phyloP scores from a whole-genome alignment of 2,888 invertebrate species.

The Platycheirus albimanus region DNA sequence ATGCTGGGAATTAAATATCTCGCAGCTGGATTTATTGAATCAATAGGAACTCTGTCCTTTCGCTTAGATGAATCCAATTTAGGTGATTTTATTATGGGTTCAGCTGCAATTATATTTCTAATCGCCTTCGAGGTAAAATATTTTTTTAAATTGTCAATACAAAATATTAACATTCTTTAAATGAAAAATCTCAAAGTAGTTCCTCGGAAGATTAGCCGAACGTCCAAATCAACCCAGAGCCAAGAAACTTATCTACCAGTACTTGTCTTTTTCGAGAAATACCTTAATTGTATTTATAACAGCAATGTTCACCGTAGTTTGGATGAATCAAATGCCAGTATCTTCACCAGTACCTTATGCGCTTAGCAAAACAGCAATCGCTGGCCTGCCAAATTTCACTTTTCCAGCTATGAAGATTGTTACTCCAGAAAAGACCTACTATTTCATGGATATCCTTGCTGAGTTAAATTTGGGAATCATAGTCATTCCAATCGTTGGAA shows the following conservation, averaged over 20 bases:
- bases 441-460: slow-evolving; percentile 87
- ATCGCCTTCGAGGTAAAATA: slow-evolving; percentile 86
- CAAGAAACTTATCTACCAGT: slow-evolving; percentile 84
- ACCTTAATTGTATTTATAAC: slow-evolving; percentile 89
- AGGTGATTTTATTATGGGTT: slow-evolving; percentile 87
- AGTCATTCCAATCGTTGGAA: slow-evolving; percentile 92
- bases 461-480: slow-evolving; percentile 90
- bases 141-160: slow-evolving; percentile 75
- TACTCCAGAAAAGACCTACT: slow-evolving; percentile 84
- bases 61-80: slow-evolving; percentile 84
- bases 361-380: slow-evolving; percentile 83
- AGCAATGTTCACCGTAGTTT: slow-evolving; percentile 85
- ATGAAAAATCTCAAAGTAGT: slow-evolving; percentile 37
- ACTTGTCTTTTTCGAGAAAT: slow-evolving; percentile 90
- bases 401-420: slow-evolving; percentile 86
- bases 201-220: slow-evolving; percentile 50
- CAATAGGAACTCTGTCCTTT: slow-evolving; percentile 84
- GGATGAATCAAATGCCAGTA: slow-evolving; percentile 80
- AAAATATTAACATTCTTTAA: not conserved
- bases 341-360: slow-evolving; percentile 86
- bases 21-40: slow-evolving; percentile 87
- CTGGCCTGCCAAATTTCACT: slow-evolving; percentile 87
- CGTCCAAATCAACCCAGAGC: slow-evolving; percentile 48
- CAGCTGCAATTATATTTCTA: slow-evolving; percentile 87
- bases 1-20: slow-evolving; percentile 88